These are phyloP conservation scores for Melanotus villosus DNA, from an alignment of 2,888 invertebrate genomes.

Conservation along the genomic window DNA sequence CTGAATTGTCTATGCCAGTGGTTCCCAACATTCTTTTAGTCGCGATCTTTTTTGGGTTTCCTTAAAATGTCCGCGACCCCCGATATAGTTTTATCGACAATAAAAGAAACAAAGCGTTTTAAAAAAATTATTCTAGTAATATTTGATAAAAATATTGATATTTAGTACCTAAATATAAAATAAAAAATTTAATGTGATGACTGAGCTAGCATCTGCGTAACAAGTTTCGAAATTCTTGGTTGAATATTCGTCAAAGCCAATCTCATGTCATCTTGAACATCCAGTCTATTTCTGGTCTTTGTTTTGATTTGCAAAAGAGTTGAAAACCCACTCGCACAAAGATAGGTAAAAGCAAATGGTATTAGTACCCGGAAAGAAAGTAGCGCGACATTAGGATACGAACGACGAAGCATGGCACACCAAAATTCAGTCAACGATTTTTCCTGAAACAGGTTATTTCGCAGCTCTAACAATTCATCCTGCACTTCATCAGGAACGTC, in stretches of 20 bases:
- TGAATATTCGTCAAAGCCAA: not conserved
- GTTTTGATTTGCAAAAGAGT: not conserved
- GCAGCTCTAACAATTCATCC: too few species aligned
- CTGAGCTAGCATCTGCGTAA: slow-evolving; percentile 1
- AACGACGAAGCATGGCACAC: not conserved
- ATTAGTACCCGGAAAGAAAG: not conserved
- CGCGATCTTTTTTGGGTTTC: too few species aligned
- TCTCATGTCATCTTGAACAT: slow-evolving; percentile 7
- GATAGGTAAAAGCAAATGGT: not conserved
- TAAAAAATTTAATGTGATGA: not conserved
- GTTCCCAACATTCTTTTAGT: too few species aligned
- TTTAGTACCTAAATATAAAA: too few species aligned
- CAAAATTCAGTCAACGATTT: not conserved
- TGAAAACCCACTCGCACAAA: not conserved
- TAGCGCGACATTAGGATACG: too few species aligned
- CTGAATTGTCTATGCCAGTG: too few species aligned
- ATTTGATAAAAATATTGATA: too few species aligned
- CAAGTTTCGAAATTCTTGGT: not conserved
- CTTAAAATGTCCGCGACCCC: too few species aligned
- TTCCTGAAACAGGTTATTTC: not conserved
- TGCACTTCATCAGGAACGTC: too few species aligned
- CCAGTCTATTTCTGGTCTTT: not conserved
- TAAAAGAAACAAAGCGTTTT: too few species aligned
- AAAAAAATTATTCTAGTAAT: too few species aligned
- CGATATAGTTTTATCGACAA: too few species aligned